phyloP scores from a whole-genome alignment of 2,888 invertebrate genomes.

The Tuta absoluta region DNA sequence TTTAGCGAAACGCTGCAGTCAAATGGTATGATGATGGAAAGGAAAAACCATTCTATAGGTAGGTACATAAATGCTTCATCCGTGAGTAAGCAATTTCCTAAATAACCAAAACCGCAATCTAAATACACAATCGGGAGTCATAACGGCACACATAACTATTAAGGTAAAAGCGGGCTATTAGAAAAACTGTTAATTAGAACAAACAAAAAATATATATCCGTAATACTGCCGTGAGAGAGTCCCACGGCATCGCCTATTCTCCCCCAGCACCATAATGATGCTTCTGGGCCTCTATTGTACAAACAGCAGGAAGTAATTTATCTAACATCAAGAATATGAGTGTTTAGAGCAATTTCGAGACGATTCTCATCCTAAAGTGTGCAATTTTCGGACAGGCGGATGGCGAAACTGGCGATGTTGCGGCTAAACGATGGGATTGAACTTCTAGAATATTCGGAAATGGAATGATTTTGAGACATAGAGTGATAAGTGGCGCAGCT shows the following conservation, averaged over 20 bases:
- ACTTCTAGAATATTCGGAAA: not conserved
- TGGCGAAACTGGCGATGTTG: conserved; percentile 10
- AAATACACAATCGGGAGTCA: conserved; percentile 35
- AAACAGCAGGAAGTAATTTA: conserved; percentile 79
- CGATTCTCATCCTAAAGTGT: conserved; percentile 76
- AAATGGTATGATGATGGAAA: not conserved
- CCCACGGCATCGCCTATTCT: conserved; percentile 75
- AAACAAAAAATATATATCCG: conserved; percentile 79
- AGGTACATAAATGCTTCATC: not conserved
- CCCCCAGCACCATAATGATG: conserved; percentile 74
- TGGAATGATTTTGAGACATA: no score
- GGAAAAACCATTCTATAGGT: not conserved
- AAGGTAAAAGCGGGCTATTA: conserved; percentile 77
- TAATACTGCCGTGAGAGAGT: conserved; percentile 78
- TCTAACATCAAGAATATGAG: conserved; percentile 81
- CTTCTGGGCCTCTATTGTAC: conserved; percentile 64
- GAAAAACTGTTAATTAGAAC: conserved; percentile 79
- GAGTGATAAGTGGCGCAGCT: no score
- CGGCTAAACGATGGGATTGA: not conserved
- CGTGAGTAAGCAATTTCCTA: conserved; percentile 6
- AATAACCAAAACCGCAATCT: conserved; percentile 34
- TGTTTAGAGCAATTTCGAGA: conserved; percentile 79
- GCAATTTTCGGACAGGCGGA: conserved; percentile 69
- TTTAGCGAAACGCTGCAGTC: not conserved
- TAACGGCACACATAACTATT: conserved; percentile 61